Evolutionary conservation across 2,888 invertebrate genomes (phyloP).

Genomic region (Folsomia manolachei): DNA sequence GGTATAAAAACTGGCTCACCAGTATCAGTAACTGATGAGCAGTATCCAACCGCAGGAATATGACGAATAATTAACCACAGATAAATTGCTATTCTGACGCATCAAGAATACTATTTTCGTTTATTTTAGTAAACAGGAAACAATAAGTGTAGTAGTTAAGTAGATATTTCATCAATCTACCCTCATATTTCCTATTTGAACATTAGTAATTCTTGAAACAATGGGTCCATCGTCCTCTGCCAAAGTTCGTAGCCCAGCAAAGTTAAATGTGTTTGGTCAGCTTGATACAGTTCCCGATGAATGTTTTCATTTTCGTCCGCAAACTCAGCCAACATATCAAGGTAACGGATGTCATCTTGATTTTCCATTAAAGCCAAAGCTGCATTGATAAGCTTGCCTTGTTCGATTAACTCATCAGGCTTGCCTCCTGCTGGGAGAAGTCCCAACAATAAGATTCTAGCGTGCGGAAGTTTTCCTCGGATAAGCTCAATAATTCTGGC

Average conservation of each 20-base stretch:
- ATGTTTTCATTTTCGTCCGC: conserved; percentile 6
- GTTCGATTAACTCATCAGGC: background rate
- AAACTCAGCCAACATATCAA: conserved; percentile 25
- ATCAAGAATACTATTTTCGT: no score
- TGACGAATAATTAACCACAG: no score
- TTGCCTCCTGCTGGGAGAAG: conserved; percentile 17
- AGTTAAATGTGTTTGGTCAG: conserved; percentile 11
- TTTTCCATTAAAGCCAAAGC: conserved; percentile 14
- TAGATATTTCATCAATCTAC: background rate
- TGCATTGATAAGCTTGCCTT: conserved; percentile 15
- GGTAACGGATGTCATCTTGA: conserved; percentile 16
- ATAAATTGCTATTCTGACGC: no score
- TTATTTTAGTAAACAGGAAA: no score
- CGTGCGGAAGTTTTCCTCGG: conserved; percentile 10
- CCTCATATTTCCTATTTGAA: background rate
- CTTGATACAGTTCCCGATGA: conserved; percentile 13
- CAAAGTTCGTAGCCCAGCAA: conserved; percentile 15
- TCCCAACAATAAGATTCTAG: conserved; percentile 18
- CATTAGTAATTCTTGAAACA: background rate
- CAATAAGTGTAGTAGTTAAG: no score
- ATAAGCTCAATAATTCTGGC: conserved; percentile 19
- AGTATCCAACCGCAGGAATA: no score
- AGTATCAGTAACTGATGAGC: no score
- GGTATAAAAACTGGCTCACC: no score
- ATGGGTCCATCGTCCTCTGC: conserved; percentile 3